Evolutionary conservation across 2,113 vertebrate species (phyloP), one percentile per base, ranked within the genome.

Genomic region (Trichomycterus rosablanca): DNA sequence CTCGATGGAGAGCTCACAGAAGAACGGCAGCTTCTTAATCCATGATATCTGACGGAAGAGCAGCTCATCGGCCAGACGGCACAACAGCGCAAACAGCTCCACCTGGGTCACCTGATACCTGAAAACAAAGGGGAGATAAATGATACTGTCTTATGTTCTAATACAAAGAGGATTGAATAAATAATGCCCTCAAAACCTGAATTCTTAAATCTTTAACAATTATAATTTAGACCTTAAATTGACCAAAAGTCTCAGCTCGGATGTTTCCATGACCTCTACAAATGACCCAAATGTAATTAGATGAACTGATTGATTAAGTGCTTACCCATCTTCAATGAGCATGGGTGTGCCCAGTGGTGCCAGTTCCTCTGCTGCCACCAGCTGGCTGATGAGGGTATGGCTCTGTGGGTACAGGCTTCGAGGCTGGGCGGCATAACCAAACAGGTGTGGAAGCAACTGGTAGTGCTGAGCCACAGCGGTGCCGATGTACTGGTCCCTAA

Each of bases 11-110:
- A 99, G 92, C 60, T 98, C 94, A 0, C 92, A 94, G 88, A 97
- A 99, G 84, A 99, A 98, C 0, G 96, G 96, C 80, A 98, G 88
- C 87, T 97, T 97, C 88, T 98, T 98, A 79, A 99, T 93, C 96
- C 96, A 99, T 63, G 92, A 90, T 76, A 98, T 98, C 86, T 98
- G 96, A 32, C 96, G 90, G 79, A 97, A 98, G 46, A 99, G 94
- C 75, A 97, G 87, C 83, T 98, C 96, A 1, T 99, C 96, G 0
- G 96, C 96, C 85, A 99, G 86, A 10, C 96, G 93, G 66, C 96
- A 98, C 71, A 98, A 82, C 83, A 98, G 77, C 0, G 95, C 92
- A 37, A 98, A 98, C 46, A 98, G 89, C 87, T 98, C 96, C 70
- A 94, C 91, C 84, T 97, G 96, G 10, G 92, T 98, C 80, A 98